These are phyloP conservation scores for Gonioctena quinquepunctata DNA, from an alignment of 1,140 invertebrate species.

Conservation along the genomic window DNA sequence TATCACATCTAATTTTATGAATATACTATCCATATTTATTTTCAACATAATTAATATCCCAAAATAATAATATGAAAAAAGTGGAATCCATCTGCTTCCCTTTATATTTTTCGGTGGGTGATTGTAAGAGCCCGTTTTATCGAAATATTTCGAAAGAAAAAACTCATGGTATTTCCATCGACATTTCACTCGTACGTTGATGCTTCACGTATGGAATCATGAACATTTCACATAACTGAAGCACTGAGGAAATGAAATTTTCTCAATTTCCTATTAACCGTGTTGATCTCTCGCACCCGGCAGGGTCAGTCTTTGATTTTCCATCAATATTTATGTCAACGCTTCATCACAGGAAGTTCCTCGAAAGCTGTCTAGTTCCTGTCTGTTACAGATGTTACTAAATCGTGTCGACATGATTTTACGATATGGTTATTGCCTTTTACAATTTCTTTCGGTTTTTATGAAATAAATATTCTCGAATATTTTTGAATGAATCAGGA, in stretches of 20 bases:
- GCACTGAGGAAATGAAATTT: constrained; percentile 1
- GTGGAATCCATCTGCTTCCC: too few relatives aligned
- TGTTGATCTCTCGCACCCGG: background rate
- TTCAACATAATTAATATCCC: too few relatives aligned
- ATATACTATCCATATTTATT: too few relatives aligned
- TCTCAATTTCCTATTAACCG: constrained; percentile 4
- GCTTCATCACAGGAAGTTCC: background rate
- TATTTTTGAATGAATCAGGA: too few relatives aligned
- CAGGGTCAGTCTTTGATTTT: background rate
- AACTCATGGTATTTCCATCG: background rate
- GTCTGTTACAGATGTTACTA: background rate
- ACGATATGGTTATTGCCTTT: too few relatives aligned
- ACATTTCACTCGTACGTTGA: background rate
- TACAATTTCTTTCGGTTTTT: too few relatives aligned
- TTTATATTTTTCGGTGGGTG: too few relatives aligned
- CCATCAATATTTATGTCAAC: constrained; percentile 3
- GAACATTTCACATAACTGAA: background rate
- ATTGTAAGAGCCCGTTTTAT: too few relatives aligned
- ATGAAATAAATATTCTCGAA: too few relatives aligned
- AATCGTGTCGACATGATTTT: background rate
- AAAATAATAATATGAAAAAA: too few relatives aligned
- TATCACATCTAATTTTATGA: too few relatives aligned
- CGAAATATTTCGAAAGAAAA: too few relatives aligned
- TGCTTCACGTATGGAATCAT: background rate
- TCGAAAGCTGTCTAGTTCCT: background rate